A percentile compares a stretch with the other conserved stretches of the same genome.
phyloP scores from a whole-genome alignment of 1,140 invertebrate genomes.

The Olivierus martensii region DNA sequence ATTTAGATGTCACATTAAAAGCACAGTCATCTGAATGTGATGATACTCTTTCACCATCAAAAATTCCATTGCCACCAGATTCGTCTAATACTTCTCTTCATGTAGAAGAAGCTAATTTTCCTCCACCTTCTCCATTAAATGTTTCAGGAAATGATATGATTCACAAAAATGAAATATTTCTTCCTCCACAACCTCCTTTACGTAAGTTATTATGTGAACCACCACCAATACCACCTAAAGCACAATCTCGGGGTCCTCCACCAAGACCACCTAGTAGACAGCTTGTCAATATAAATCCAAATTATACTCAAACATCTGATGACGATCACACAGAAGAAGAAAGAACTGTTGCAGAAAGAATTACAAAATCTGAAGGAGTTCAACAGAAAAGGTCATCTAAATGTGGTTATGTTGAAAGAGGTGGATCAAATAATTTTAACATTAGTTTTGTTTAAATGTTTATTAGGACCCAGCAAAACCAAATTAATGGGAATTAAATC shows the following conservation, averaged over 20 bases:
- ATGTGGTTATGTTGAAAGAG: no score
- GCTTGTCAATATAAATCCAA: conserved; percentile 5
- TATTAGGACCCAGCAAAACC: no score
- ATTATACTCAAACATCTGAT: conserved; percentile 8
- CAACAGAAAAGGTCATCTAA: no score
- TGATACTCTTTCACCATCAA: conserved; percentile 8
- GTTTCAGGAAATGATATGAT: not conserved
- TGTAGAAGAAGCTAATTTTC: conserved; percentile 3
- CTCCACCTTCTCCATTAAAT: not conserved
- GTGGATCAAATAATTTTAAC: no score
- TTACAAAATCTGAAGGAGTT: no score
- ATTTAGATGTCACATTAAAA: conserved; percentile 12
- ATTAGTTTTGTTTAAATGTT: no score
- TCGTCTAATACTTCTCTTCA: not conserved
- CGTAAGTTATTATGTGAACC: conserved; percentile 14
- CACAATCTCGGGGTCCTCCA: conserved; percentile 11
- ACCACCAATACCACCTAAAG: conserved; percentile 16
- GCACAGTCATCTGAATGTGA: conserved; percentile 2
- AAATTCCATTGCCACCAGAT: conserved; percentile 1
- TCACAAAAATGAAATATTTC: not conserved
- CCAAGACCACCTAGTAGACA: conserved; percentile 15
- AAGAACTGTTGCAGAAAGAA: not conserved
- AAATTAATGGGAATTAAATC: no score
- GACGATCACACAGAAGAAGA: conserved; percentile 9
- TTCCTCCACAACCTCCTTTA: conserved; percentile 2